phyloP scores from a whole-genome alignment of 2,797 vertebrate genomes.

The Rhinophrynus dorsalis region DNA sequence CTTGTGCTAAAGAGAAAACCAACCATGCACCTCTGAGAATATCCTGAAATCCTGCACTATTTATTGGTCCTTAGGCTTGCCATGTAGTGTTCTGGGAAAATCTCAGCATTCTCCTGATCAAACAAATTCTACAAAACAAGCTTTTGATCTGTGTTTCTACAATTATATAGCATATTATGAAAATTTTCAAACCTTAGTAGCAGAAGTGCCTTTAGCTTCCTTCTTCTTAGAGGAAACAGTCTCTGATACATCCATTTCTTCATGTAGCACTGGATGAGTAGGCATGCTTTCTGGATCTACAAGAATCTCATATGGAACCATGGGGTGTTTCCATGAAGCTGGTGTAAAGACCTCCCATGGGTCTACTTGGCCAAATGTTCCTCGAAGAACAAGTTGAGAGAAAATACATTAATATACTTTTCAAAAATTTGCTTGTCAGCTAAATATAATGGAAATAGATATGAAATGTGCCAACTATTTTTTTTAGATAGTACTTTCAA shows the following conservation, averaged over 20 bases:
- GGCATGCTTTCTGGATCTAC: conserved; percentile 70
- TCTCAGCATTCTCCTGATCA: too few species aligned
- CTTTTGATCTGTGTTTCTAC: too few species aligned
- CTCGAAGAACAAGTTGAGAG: conserved; percentile 45
- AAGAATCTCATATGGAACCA: conserved; percentile 70
- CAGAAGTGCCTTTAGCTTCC: conserved; percentile 3
- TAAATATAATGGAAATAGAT: too few species aligned
- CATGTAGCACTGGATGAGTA: conserved; percentile 51
- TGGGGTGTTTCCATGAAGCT: conserved; percentile 75
- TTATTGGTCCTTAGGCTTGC: too few species aligned
- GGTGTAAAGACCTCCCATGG: conserved; percentile 68
- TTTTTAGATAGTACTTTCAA: too few species aligned
- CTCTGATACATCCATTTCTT: conserved; percentile 36
- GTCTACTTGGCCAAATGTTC: conserved; percentile 75
- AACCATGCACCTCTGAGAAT: too few species aligned
- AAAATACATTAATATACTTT: not conserved
- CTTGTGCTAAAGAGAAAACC: too few species aligned
- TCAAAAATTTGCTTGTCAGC: not conserved
- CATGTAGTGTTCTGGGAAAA: too few species aligned
- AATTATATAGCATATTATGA: too few species aligned
- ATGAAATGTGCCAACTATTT: too few species aligned
- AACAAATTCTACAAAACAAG: too few species aligned
- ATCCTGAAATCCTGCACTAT: too few species aligned
- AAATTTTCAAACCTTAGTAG: conserved; percentile 47
- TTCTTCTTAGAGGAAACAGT: conserved; percentile 21